phyloP scores from a whole-genome alignment of 2,888 invertebrate species.

The Erebia epiphron region DNA sequence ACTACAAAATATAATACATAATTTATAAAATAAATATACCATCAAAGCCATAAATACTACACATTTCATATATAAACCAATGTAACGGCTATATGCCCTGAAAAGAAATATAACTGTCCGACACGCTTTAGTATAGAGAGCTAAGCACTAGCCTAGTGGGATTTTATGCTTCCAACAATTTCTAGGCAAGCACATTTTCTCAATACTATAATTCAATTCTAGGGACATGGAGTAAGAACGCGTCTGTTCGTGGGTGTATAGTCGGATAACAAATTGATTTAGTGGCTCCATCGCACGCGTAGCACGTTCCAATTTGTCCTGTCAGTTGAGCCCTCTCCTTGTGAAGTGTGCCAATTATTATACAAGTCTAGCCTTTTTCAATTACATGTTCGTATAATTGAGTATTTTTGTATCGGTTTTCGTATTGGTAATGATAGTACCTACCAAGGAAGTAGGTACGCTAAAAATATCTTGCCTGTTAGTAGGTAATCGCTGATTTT shows the following conservation, averaged over 20 bases:
- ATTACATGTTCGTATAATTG: not conserved
- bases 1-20: too few species aligned
- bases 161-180: too few species aligned
- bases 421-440: not conserved
- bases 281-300: conserved; percentile 39
- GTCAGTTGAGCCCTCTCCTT: conserved; percentile 37
- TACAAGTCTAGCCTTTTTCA: conserved; percentile 3
- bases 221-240: not conserved
- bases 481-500: too few species aligned
- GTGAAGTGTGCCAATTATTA: conserved; percentile 32
- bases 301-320: conserved; percentile 41
- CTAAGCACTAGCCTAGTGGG: too few species aligned
- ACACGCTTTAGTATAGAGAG: too few species aligned
- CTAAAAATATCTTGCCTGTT: too few species aligned
- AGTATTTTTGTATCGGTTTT: not conserved
- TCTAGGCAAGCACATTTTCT: not conserved
- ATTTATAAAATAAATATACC: too few species aligned
- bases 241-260: conserved; percentile 11
- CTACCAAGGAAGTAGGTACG: too few species aligned
- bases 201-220: not conserved
- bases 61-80: too few species aligned
- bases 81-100: too few species aligned
- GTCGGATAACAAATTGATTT: conserved; percentile 39
- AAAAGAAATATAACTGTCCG: too few species aligned
- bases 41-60: too few species aligned